These are phyloP conservation scores for Nymphalis urticae DNA, from an alignment of 2,888 invertebrate genomes.

Conservation along the genomic window DNA sequence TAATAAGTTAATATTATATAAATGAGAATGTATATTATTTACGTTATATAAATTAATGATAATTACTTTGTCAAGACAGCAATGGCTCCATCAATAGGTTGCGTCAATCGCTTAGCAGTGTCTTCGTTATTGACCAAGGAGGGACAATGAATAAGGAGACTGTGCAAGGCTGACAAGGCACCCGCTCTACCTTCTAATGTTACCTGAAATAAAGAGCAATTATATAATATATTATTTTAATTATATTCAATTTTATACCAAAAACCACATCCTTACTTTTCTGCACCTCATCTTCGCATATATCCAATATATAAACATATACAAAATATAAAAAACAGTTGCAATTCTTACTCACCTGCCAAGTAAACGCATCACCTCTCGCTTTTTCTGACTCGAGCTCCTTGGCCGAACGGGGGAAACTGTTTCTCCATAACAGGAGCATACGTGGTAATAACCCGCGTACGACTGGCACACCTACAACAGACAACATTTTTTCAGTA, in stretches of 20 bases:
- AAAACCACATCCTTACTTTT: no score
- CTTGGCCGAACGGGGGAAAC: constrained; percentile 97
- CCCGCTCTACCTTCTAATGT: constrained; percentile 98
- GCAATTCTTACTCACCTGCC: constrained; percentile 85
- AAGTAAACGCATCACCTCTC: constrained; percentile 98
- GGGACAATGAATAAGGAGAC: constrained; percentile 94
- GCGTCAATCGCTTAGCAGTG: constrained; percentile 90
- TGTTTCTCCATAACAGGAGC: constrained; percentile 97
- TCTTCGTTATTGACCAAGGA: constrained; percentile 96
- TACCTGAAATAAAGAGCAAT: constrained; percentile 76
- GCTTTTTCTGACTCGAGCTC: constrained; percentile 98
- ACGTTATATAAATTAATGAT: constrained; percentile 35
- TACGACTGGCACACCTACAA: constrained; percentile 92
- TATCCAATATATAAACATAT: not conserved
- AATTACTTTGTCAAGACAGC: constrained; percentile 96
- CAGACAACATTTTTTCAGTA: not conserved
- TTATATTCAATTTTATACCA: not conserved
- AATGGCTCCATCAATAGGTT: constrained; percentile 96
- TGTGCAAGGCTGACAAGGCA: constrained; percentile 96
- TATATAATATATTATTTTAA: not conserved
- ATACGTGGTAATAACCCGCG: constrained; percentile 95
- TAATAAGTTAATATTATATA: no score
- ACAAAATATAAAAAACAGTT: not conserved
- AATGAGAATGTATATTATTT: not conserved
- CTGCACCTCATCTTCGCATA: no score